phyloP scores from a whole-genome alignment of 2,113 vertebrate species.

The Choloepus hoffmanni region DNA sequence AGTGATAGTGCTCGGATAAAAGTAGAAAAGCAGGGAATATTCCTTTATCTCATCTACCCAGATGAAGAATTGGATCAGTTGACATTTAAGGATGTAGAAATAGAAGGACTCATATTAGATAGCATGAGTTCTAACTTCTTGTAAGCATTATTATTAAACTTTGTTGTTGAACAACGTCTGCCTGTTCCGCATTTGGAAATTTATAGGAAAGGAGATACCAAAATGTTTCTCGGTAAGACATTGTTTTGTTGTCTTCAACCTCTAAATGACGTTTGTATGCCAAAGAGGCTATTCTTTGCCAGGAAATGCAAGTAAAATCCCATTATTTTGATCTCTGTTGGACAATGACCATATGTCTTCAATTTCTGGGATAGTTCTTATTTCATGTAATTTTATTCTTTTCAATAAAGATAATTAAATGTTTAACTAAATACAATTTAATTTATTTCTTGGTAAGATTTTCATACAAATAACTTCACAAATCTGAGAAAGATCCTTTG shows the following conservation, averaged over 20 bases:
- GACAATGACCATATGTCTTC: neutral
- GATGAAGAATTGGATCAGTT: neutral
- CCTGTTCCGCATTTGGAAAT: neutral
- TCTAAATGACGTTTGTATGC: neutral
- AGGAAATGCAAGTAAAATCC: constrained; percentile 12
- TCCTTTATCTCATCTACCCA: neutral
- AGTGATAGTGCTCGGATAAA: neutral
- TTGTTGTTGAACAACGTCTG: neutral
- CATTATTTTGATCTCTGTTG: neutral
- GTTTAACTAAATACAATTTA: constrained; percentile 36
- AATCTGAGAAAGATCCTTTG: constrained; percentile 18
- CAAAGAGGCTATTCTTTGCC: neutral
- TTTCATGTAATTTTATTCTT: constrained; percentile 34
- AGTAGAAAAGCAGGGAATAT: neutral
- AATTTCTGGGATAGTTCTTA: constrained; percentile 55
- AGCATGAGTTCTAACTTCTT: neutral
- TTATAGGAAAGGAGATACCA: neutral
- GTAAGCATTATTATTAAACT: neutral
- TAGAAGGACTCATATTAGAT: neutral
- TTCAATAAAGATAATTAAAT: constrained; percentile 40
- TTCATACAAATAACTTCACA: constrained; percentile 21
- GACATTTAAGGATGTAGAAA: neutral
- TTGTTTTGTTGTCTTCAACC: constrained; percentile 15
- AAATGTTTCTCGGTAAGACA: neutral
- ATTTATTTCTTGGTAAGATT: constrained; percentile 17